Base-by-base conservation (phyloP, 1,140 invertebrate species). In the Bicyclus anynana region DNA sequence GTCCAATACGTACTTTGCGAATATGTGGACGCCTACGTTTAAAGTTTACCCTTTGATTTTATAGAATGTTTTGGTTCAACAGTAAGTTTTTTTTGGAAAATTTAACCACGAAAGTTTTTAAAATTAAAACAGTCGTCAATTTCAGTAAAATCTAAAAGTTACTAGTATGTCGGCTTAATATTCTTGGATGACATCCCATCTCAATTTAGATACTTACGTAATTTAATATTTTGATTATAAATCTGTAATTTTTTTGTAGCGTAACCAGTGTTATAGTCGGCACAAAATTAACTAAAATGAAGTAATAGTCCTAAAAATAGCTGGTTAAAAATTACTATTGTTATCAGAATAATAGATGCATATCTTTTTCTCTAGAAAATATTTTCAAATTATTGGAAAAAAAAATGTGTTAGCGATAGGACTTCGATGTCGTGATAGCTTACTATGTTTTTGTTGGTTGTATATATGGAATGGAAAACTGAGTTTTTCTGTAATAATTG, bases 321-420 rank as follows among this genome's bases (percentile, higher is more conserved):
- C 67, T 72, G 75, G 72, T 57, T 74, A 64, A 74, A 75, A 71
- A 63, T 72, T 72, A 67, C 65, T 47, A 80, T 72, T 78, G 69
- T 86, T 83, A 83, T 79, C 80, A 74, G 71, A 68, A 84, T 76
- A 77, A 80, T 87, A 87, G 82, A 87, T 80, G 84, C 84, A 87
- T 87, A 87, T 87, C 82, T 74, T 84, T 84, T 83, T 80, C 74
- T 81, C 80, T 85, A 85, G 80, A 76, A 69, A 33, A 79, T 85
- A 81, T 84, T 85, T 87, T 83, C 70, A 65, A 84, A 81, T 78
- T 68, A 71, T 70, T 68, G 65, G 59, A 79, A 69, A 69, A 69
- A 69, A 63, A 73, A 87, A 76, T 82, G 74, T 81, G 69, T 75
- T 82, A 87, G 81, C 55, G 44, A 72, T 87, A 84, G 79, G 69